phyloP scores from a whole-genome alignment of 1,140 invertebrate species.

The Aphidius gifuensis region DNA sequence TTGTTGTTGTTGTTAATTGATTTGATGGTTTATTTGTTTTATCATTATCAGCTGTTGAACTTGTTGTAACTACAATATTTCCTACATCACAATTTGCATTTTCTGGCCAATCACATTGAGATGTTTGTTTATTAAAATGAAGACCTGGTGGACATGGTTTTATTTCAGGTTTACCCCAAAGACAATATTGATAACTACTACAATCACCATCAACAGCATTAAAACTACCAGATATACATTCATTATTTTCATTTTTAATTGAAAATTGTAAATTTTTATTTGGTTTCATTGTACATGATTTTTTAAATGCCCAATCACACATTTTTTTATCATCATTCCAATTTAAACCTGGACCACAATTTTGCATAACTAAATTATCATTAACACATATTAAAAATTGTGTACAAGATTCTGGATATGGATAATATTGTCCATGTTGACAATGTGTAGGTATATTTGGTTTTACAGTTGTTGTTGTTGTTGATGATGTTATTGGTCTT shows the following conservation, averaged over 20 bases:
- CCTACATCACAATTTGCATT: slow-evolving; percentile 63
- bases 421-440: slow-evolving; percentile 55
- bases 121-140: slow-evolving; percentile 70
- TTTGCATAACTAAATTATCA: slow-evolving; percentile 61
- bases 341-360: slow-evolving; percentile 67
- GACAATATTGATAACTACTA: slow-evolving; percentile 70
- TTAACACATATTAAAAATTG: slow-evolving; percentile 71
- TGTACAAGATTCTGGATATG: slow-evolving; percentile 58
- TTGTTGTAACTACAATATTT: slow-evolving; percentile 11
- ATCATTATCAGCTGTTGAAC: no score
- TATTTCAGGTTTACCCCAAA: slow-evolving; percentile 72
- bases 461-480: slow-evolving; percentile 21
- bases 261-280: slow-evolving; percentile 27
- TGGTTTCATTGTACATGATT: slow-evolving; percentile 40
- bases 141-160: slow-evolving; percentile 72
- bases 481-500: slow-evolving; percentile 26
- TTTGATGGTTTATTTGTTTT: slow-evolving; percentile 12
- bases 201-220: slow-evolving; percentile 67
- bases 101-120: slow-evolving; percentile 77
- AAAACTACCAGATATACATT: slow-evolving; percentile 65
- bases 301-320: slow-evolving; percentile 67
- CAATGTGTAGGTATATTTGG: slow-evolving; percentile 38
- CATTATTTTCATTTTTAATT: slow-evolving; percentile 23
- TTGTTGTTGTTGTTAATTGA: slow-evolving; percentile 34
- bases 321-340: slow-evolving; percentile 64